Base-by-base conservation (phyloP, 35 echinoderm and acorn worm species). In the Holothuria glaberrima region DNA sequence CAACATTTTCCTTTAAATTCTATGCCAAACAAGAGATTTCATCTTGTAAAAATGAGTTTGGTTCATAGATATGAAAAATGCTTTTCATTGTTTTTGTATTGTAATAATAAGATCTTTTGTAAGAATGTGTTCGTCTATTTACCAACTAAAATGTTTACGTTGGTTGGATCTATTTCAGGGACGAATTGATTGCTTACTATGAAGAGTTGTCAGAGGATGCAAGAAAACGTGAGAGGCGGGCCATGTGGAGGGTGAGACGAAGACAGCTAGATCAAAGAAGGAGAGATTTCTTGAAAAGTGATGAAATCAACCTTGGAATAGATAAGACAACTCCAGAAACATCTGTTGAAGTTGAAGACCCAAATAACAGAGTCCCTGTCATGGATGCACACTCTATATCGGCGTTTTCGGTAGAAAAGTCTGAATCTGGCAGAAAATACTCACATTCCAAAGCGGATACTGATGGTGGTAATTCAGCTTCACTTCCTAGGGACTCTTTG, bases 171-270 rank as follows among this genome's bases (percentile, higher is more conserved):
- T 61, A 50, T 86, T 86, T 31, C 95, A 98, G 95, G 81, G 93
- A 98, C 44, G 95, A 98, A 59, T 36, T 98, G 35, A 81, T 94
- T 48, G 76, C 94, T 27, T 92, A 94, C 88, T 98, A 98, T 90
- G 87, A 86, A 30, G 48, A 90, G 31, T 76, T 98, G 30, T 71
- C 95, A 38, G 93, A 94, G 35, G 86, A 98, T 46, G 95, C 95
- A 9, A 52, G 71, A 9, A 56, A 68, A 31, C 80, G 95, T 36
- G 95, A 98, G 63, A 86, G 83, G 50, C 82, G 75, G 66, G 95
- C 95, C 6, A 58, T 98, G 24, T 98, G 95, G 95, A 63, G 83
- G 30, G 85, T 98, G 24, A 65, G 81, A 46, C 76, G 95, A 22
- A 86, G 89, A 46, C 86, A 89, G 44, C 83, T 98, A 18, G 92